A percentile compares a stretch with the other conserved stretches of the same genome.
Evolutionary conservation across 64 coral and sea anemone species (phyloP).

Genomic region (Actinia equina): DNA sequence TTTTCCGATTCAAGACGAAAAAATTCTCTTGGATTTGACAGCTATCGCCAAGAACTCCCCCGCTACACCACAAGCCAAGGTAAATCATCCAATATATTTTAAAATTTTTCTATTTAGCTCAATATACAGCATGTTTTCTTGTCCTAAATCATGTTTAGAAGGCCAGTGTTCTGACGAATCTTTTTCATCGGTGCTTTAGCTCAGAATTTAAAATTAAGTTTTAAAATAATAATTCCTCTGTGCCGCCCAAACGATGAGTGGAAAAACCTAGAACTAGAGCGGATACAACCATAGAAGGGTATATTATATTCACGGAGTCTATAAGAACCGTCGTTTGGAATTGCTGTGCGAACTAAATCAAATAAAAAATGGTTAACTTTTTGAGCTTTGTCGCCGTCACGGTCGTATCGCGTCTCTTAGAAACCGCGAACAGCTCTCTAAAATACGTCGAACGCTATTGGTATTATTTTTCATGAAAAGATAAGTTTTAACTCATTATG

Average conservation of each 20-base stretch:
- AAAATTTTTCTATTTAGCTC: neutral
- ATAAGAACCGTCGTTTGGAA: neutral
- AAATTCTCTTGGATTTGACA: neutral
- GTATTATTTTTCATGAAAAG: neutral
- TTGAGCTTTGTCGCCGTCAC: conserved; percentile 18
- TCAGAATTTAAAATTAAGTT: neutral
- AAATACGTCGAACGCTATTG: neutral
- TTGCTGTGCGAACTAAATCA: neutral
- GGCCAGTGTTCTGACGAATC: neutral
- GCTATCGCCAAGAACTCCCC: neutral
- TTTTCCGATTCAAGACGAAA: neutral
- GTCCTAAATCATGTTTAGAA: neutral
- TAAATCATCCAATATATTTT: neutral
- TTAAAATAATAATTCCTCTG: neutral
- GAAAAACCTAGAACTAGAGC: neutral
- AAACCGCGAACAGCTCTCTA: conserved; percentile 1
- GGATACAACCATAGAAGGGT: neutral
- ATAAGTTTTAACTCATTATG: neutral
- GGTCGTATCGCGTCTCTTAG: conserved; percentile 1
- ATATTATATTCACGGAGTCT: neutral
- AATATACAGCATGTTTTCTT: neutral
- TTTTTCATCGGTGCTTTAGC: neutral
- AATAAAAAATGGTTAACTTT: conserved; percentile 24
- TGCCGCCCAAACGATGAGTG: neutral
- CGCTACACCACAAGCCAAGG: neutral